Evolutionary conservation across 2,113 vertebrate species (phyloP).

Genomic region (Rissa tridactyla): DNA sequence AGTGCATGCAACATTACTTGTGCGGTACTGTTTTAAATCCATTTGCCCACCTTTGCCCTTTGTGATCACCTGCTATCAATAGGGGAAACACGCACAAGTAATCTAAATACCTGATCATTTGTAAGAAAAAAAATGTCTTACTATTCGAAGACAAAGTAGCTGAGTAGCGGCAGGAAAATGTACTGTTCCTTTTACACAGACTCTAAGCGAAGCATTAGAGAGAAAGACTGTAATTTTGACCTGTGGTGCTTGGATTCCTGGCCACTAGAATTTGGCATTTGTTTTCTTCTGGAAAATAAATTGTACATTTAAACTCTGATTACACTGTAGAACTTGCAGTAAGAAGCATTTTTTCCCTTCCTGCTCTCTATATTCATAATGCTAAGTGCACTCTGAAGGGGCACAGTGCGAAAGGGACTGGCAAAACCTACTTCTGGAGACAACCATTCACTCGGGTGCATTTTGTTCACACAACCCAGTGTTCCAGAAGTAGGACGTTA

Average conservation of each 20-base stretch:
- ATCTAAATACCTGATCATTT: conserved; percentile 2
- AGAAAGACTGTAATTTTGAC: conserved; percentile 3
- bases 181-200: background rate
- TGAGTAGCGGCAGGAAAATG: background rate
- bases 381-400: background rate
- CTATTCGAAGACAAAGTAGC: background rate
- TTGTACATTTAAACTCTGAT: conserved; percentile 27
- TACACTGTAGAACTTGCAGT: background rate
- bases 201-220: background rate
- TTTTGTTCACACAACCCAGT: background rate
- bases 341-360: background rate
- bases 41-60: conserved; percentile 39
- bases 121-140: background rate
- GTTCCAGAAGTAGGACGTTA: background rate
- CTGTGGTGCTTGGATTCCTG: background rate
- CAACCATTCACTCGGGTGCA: background rate
- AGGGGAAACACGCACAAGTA: background rate
- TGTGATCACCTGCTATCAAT: background rate
- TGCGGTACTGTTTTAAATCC: conserved; percentile 47
- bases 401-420: background rate
- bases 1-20: conserved; percentile 52
- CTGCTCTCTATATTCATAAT: background rate
- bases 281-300: conserved; percentile 28
- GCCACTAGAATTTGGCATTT: background rate
- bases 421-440: background rate